Conservation (phyloP, 2,888 invertebrate genomes). For the Zaprionus bogoriensis region DNA sequence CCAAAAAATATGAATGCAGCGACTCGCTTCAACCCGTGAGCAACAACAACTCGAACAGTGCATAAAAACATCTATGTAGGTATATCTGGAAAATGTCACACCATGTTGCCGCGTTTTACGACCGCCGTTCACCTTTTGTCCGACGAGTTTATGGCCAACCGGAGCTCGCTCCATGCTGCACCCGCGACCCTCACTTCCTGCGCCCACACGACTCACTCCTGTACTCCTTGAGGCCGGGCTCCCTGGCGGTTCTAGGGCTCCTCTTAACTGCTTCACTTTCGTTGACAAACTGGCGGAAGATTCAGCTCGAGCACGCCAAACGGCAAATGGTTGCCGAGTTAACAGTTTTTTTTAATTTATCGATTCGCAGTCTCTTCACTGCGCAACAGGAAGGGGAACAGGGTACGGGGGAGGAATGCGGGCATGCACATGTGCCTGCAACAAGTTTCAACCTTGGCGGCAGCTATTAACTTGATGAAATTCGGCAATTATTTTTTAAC, state of each 20-base stretch:
- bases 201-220: slow-evolving; percentile 14
- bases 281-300: slow-evolving; percentile 36
- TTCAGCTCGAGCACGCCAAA: slow-evolving; percentile 8
- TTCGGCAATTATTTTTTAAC: slow-evolving; percentile 29
- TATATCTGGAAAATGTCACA: slow-evolving; percentile 64
- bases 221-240: background rate
- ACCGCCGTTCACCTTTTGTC: slow-evolving; percentile 70
- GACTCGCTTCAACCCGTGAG: slow-evolving; percentile 7
- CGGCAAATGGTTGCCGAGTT: slow-evolving; percentile 19
- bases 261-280: slow-evolving; percentile 68
- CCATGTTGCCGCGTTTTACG: slow-evolving; percentile 76
- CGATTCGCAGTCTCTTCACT: slow-evolving; percentile 24
- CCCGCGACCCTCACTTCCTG: too few species aligned
- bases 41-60: slow-evolving; percentile 5
- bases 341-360: slow-evolving; percentile 51
- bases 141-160: slow-evolving; percentile 59
- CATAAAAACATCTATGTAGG: slow-evolving; percentile 10
- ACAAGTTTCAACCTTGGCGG: slow-evolving; percentile 54
- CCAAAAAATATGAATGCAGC: slow-evolving; percentile 60
- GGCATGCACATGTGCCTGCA: slow-evolving; percentile 14
- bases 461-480: slow-evolving; percentile 39
- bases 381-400: background rate
- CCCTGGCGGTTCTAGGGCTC: too few species aligned
- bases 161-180: slow-evolving; percentile 44
- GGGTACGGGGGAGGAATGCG: background rate